Percentiles rank a stretch among this genome's conserved stretches.
These are phyloP conservation scores for Melieria crassipennis DNA, from an alignment of 2,888 invertebrate genomes.

Conservation along the genomic window DNA sequence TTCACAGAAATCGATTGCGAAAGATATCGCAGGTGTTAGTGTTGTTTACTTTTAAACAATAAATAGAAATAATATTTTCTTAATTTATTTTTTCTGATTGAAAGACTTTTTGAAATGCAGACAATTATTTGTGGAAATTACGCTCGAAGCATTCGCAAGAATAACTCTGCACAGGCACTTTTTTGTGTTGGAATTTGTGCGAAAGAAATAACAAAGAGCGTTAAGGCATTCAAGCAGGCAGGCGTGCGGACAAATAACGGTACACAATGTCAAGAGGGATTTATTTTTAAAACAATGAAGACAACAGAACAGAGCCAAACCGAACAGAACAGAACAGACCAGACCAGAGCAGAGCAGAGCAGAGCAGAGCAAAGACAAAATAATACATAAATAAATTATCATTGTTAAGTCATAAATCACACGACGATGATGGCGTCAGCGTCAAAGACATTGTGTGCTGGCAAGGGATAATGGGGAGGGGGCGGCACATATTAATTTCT, in stretches of 20 bases:
- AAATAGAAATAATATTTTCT: no score
- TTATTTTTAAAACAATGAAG: slow-evolving; percentile 24
- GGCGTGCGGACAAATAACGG: not conserved
- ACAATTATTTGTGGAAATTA: no score
- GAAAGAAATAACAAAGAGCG: no score
- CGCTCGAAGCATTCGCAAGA: no score
- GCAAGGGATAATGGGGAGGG: not conserved
- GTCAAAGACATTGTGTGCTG: not conserved
- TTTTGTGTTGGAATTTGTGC: slow-evolving; percentile 21
- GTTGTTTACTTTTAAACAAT: no score
- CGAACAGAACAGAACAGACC: no score
- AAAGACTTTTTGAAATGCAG: no score
- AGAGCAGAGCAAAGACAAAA: slow-evolving; percentile 22
- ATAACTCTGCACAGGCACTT: no score
- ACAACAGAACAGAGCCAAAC: not conserved
- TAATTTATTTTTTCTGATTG: no score
- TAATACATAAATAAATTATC: slow-evolving; percentile 37
- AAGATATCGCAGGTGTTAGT: no score
- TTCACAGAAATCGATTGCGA: no score
- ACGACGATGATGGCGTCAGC: slow-evolving; percentile 34
- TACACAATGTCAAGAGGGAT: not conserved
- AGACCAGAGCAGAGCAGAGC: not conserved
- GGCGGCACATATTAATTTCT: slow-evolving; percentile 33
- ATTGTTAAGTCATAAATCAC: slow-evolving; percentile 47
- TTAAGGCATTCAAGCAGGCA: no score